Evolutionary conservation across 2,888 invertebrate species (phyloP).

Genomic region (Ophraella communa): DNA sequence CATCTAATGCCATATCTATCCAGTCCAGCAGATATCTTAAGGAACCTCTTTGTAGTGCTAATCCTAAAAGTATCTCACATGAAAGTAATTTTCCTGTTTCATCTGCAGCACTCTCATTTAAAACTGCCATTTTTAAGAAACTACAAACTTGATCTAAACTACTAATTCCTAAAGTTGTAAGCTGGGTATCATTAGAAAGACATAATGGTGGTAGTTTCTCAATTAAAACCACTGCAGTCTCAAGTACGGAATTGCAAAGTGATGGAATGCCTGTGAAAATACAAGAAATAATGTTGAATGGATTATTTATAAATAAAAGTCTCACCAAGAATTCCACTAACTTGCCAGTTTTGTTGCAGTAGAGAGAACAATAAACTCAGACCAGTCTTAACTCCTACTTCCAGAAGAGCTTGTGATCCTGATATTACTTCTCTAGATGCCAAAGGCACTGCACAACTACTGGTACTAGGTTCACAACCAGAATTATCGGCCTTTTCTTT

Average conservation of each 20-base stretch:
- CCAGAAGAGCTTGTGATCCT: constrained; percentile 65
- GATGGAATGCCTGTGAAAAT: constrained; percentile 51
- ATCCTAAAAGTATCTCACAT: constrained; percentile 63
- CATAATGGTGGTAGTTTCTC: constrained; percentile 66
- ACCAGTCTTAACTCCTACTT: constrained; percentile 69
- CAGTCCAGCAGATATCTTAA: constrained; percentile 67
- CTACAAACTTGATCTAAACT: constrained; percentile 63
- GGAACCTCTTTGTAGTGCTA: constrained; percentile 68
- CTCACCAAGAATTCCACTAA: constrained; percentile 53
- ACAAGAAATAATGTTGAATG: not conserved
- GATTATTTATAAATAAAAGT: not conserved
- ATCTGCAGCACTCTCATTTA: constrained; percentile 63
- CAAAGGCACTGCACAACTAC: constrained; percentile 32
- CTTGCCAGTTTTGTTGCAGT: constrained; percentile 67
- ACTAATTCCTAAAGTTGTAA: constrained; percentile 62
- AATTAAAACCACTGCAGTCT: constrained; percentile 65
- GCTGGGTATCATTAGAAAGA: constrained; percentile 65
- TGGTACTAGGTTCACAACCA: constrained; percentile 27
- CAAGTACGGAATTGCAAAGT: constrained; percentile 66
- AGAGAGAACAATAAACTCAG: constrained; percentile 67
- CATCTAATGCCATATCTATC: constrained; percentile 67
- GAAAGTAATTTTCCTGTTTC: constrained; percentile 57
- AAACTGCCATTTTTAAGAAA: constrained; percentile 63
- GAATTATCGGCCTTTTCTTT: constrained; percentile 52
- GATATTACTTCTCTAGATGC: constrained; percentile 43